Conservation (phyloP, 2,797 vertebrate genomes). For the Pangasius larnaudii region DNA sequence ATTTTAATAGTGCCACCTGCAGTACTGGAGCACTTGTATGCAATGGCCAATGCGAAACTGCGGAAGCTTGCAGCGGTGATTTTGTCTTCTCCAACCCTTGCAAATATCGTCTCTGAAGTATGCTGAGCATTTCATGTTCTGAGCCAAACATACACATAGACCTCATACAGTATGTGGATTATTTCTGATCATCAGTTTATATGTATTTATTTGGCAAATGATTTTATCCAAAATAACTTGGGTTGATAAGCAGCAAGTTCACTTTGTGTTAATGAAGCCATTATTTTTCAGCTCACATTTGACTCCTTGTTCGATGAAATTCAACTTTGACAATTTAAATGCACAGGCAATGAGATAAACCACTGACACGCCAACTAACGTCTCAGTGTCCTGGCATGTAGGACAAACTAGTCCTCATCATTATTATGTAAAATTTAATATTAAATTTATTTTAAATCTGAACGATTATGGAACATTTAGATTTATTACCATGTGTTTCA, state of each 20-base stretch:
- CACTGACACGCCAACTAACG: neutral
- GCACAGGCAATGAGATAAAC: neutral
- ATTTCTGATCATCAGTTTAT: neutral
- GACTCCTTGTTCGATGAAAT: neutral
- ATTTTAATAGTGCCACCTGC: neutral
- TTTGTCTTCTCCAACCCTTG: neutral
- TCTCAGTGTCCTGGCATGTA: neutral
- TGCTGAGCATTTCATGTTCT: neutral
- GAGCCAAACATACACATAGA: neutral
- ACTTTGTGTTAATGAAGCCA: neutral
- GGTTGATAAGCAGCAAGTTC: neutral
- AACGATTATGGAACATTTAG: neutral
- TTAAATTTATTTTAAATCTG: neutral
- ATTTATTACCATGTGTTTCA: neutral
- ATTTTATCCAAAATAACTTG: neutral
- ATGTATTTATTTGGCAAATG: neutral
- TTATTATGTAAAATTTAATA: neutral
- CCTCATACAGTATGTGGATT: neutral
- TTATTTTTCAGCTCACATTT: neutral
- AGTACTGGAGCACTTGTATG: neutral
- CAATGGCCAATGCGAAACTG: neutral
- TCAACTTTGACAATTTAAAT: neutral
- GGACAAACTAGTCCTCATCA: neutral
- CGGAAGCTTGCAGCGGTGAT: neutral
- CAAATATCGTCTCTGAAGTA: neutral